Conservation (phyloP, 2,113 vertebrate species). For the Pelmatolapia mariae region DNA sequence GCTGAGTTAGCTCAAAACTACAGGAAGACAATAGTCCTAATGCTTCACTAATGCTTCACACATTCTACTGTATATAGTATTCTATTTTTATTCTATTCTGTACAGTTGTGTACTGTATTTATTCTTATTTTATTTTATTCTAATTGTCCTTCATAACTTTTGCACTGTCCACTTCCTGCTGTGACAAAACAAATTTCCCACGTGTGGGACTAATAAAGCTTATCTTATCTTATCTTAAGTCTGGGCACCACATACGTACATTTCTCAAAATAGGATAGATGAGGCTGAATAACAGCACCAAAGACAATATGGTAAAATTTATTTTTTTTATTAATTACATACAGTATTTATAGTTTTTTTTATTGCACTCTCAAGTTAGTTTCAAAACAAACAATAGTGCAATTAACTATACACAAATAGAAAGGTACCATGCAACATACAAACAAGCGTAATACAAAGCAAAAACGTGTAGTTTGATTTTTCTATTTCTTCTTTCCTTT, state of each 20-base stretch:
- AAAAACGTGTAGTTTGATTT: constrained; percentile 35
- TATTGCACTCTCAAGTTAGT: constrained; percentile 80
- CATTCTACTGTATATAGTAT: too few relatives aligned
- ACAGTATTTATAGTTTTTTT: constrained; percentile 74
- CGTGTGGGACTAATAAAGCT: too few relatives aligned
- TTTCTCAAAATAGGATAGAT: neutral
- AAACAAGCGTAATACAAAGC: constrained; percentile 65
- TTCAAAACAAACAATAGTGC: constrained; percentile 75
- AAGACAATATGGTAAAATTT: constrained; percentile 52
- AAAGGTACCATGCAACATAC: constrained; percentile 72
- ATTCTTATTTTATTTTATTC: too few relatives aligned
- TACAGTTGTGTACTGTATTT: too few relatives aligned
- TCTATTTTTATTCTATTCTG: too few relatives aligned
- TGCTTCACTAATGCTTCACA: too few relatives aligned
- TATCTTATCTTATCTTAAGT: too few relatives aligned
- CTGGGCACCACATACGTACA: neutral
- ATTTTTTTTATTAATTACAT: constrained; percentile 71
- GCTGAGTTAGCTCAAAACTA: neutral
- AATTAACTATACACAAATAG: constrained; percentile 67
- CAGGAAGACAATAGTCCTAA: constrained; percentile 14
- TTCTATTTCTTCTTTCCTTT: neutral
- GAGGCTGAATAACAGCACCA: neutral
- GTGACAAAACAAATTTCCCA: too few relatives aligned
- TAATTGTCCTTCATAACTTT: too few relatives aligned
- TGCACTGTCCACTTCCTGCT: too few relatives aligned